Evolutionary conservation across 2,113 vertebrate genomes (phyloP).

Genomic region (Carassius auratus): DNA sequence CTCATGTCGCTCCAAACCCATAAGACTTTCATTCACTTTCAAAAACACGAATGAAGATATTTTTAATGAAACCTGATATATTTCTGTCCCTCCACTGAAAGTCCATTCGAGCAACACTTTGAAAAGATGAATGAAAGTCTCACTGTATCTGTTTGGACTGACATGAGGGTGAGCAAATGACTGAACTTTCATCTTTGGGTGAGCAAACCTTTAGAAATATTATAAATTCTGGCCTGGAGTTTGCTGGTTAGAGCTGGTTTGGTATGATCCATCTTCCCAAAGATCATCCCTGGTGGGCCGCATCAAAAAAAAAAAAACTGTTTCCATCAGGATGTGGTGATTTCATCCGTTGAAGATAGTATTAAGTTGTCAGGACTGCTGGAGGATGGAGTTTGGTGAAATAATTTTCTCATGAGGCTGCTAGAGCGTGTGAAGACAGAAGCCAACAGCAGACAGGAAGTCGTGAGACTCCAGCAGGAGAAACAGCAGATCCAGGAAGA

Average conservation of each 20-base stretch:
- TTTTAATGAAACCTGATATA: too few relatives aligned
- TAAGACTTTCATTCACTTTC: too few relatives aligned
- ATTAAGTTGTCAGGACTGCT: background rate
- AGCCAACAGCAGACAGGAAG: slow-evolving; percentile 63
- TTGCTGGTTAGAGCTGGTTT: background rate
- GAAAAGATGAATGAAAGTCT: too few relatives aligned
- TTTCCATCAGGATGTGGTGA: background rate
- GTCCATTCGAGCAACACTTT: too few relatives aligned
- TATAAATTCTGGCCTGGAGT: background rate
- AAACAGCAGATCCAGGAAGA: slow-evolving; percentile 53
- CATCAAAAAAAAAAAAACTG: too few relatives aligned
- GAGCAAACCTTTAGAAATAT: background rate
- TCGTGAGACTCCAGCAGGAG: slow-evolving; percentile 60
- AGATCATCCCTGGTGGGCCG: background rate
- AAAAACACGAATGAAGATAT: too few relatives aligned
- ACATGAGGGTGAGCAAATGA: too few relatives aligned
- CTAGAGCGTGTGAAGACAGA: slow-evolving; percentile 60
- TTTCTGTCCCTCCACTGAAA: too few relatives aligned
- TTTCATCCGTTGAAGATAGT: background rate
- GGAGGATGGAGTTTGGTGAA: background rate
- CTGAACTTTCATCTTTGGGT: too few relatives aligned
- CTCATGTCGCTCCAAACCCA: too few relatives aligned
- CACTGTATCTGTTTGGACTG: too few relatives aligned
- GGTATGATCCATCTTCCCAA: background rate
- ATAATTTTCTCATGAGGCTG: slow-evolving; percentile 57